Percentiles rank a stretch among this genome's conserved stretches.
Conservation (phyloP, 2,797 vertebrate species). For the Typhlichthys subterraneus region DNA sequence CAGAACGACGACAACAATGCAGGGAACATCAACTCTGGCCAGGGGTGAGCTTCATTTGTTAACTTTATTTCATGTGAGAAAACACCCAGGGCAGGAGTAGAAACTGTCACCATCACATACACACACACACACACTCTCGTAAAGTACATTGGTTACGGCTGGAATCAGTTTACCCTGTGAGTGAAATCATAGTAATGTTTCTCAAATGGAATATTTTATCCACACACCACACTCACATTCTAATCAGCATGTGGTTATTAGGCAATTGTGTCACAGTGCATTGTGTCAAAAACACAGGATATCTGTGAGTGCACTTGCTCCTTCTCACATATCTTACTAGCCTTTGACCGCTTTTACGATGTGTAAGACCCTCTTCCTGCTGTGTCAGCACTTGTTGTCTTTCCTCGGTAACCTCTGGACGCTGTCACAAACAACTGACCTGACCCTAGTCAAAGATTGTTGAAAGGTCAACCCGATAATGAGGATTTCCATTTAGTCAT, state of each 20-base stretch:
- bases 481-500: too few relatives aligned
- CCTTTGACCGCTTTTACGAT: background rate
- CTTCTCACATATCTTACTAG: too few relatives aligned
- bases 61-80: background rate
- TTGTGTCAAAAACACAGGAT: too few relatives aligned
- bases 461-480: too few relatives aligned
- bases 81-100: background rate
- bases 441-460: background rate
- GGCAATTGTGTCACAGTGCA: too few relatives aligned
- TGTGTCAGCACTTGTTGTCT: background rate
- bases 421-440: background rate
- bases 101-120: background rate
- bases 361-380: background rate
- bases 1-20: slow-evolving; percentile 45
- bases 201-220: too few relatives aligned
- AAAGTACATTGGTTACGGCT: background rate
- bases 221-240: too few relatives aligned
- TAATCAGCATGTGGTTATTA: too few relatives aligned
- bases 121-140: background rate
- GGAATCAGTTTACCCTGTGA: too few relatives aligned
- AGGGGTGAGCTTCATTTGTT: slow-evolving; percentile 64
- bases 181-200: too few relatives aligned
- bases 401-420: background rate
- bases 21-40: slow-evolving; percentile 69
- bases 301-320: too few relatives aligned